Percentiles rank a stretch among this genome's conserved stretches.
phyloP scores from a whole-genome alignment of 2,113 vertebrate genomes.

The Condylura cristata region DNA sequence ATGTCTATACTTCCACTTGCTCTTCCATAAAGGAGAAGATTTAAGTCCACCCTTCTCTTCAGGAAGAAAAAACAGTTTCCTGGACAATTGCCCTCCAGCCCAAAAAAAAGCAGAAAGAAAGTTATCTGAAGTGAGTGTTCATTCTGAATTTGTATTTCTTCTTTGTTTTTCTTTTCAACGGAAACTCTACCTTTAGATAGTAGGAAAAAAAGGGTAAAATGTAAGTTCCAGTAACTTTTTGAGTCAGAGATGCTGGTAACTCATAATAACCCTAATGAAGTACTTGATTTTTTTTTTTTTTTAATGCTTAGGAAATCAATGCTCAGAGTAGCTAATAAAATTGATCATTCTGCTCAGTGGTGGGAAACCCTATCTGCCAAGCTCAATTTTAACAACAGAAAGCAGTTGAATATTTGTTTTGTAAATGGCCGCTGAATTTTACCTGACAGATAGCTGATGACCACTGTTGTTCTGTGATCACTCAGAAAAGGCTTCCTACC shows the following conservation, averaged over 20 bases:
- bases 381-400: conserved; percentile 23
- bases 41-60: neutral
- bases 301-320: neutral
- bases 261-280: neutral
- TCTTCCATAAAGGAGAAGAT: neutral
- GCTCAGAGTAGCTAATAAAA: neutral
- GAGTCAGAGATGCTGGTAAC: neutral
- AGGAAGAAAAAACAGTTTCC: neutral
- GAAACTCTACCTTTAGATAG: neutral
- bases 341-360: neutral
- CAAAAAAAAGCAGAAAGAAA: neutral
- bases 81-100: neutral
- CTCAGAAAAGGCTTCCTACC: neutral
- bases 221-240: neutral
- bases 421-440: conserved; percentile 24
- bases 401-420: conserved; percentile 29
- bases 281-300: neutral
- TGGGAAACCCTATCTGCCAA: neutral
- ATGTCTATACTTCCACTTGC: neutral
- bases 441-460: neutral
- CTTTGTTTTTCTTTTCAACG: neutral
- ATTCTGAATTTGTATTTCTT: neutral
- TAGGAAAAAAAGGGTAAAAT: neutral
- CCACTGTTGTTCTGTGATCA: neutral
- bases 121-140: neutral